These are phyloP conservation scores for Colletes collaris DNA, from an alignment of 2,888 invertebrate species.

Conservation along the genomic window DNA sequence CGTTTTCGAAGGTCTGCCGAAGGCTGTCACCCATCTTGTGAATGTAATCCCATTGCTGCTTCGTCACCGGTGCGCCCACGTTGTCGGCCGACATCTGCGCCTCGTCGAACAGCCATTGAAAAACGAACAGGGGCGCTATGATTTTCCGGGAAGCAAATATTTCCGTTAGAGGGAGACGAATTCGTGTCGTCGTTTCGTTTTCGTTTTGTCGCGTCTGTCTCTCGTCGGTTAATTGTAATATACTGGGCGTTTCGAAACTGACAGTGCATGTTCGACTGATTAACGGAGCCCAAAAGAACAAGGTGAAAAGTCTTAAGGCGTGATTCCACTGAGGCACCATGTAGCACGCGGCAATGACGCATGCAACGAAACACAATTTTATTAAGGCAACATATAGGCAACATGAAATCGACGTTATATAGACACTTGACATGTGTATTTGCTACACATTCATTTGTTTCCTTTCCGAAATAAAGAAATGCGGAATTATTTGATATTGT, in stretches of 20 bases:
- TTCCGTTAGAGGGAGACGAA: conserved; percentile 10
- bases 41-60: conserved; percentile 96
- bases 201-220: not conserved
- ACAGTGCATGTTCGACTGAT: not conserved
- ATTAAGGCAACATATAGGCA: too few relatives aligned
- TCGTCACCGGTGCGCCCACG: conserved; percentile 93
- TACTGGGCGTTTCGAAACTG: not conserved
- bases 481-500: too few relatives aligned
- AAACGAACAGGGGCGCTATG: conserved; percentile 94
- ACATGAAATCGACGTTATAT: too few relatives aligned
- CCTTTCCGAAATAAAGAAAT: too few relatives aligned
- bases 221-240: not conserved
- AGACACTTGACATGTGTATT: too few relatives aligned
- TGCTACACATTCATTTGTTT: too few relatives aligned
- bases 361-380: too few relatives aligned
- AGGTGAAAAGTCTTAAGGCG: too few relatives aligned
- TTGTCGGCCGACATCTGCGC: conserved; percentile 97
- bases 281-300: too few relatives aligned
- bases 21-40: conserved; percentile 94
- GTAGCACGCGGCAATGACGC: too few relatives aligned
- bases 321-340: too few relatives aligned
- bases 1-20: conserved; percentile 91
- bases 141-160: conserved; percentile 42
- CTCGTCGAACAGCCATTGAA: conserved; percentile 97
- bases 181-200: not conserved